Conservation (phyloP, 2,113 vertebrate species). For the Antechinus stuartii region DNA sequence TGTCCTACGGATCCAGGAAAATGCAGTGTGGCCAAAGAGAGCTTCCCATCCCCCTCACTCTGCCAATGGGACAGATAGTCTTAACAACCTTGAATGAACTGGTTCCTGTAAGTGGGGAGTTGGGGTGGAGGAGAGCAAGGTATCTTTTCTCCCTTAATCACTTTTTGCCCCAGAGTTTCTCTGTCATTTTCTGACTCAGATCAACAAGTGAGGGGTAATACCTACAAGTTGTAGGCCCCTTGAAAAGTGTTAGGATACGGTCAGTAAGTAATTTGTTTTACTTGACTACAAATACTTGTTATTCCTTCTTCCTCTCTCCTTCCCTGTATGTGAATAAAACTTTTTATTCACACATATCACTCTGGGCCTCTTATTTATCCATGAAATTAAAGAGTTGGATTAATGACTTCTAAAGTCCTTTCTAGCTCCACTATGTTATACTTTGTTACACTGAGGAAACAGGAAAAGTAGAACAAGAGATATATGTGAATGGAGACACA, state of each 20-base stretch:
- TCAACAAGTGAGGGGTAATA: background rate
- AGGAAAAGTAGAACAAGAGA: background rate
- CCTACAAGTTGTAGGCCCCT: background rate
- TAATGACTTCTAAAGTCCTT: background rate
- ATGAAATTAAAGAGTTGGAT: background rate
- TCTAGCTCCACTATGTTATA: background rate
- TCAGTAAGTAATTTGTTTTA: background rate
- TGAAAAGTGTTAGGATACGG: background rate
- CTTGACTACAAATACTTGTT: background rate
- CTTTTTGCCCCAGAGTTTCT: background rate
- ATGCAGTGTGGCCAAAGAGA: background rate
- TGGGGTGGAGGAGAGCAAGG: background rate
- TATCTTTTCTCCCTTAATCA: background rate
- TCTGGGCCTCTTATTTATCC: background rate
- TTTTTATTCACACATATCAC: background rate
- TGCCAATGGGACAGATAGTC: background rate
- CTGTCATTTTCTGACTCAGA: background rate
- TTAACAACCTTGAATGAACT: background rate
- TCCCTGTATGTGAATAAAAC: background rate
- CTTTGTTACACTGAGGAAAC: background rate
- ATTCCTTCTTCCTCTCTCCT: background rate
- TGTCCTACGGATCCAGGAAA: slow-evolving; percentile 83
- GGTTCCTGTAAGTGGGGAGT: background rate
- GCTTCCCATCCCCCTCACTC: background rate
- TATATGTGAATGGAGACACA: slow-evolving; percentile 20